These are phyloP conservation scores for Taenioides sp. DNA, from an alignment of 2,797 vertebrate species.

Conservation along the genomic window DNA sequence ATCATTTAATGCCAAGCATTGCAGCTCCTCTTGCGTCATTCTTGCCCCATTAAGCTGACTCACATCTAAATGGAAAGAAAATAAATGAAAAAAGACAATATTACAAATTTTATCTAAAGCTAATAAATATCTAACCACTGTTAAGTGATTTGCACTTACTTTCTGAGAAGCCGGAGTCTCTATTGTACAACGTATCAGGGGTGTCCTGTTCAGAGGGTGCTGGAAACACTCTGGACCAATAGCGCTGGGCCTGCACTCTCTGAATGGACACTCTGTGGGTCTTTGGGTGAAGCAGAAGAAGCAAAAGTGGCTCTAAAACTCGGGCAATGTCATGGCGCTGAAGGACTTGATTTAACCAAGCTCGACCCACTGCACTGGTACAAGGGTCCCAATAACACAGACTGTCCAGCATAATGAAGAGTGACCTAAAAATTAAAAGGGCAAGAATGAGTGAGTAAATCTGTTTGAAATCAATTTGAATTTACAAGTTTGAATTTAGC, in stretches of 20 bases:
- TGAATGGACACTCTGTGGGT: conserved; percentile 97
- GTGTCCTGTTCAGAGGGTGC: conserved; percentile 76
- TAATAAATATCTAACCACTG: neutral
- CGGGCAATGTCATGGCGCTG: conserved; percentile 98
- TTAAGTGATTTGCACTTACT: conserved; percentile 71
- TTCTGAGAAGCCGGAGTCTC: conserved; percentile 82
- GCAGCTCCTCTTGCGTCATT: conserved; percentile 75
- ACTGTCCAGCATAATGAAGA: conserved; percentile 98
- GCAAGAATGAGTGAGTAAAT: neutral
- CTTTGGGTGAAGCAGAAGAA: conserved; percentile 95
- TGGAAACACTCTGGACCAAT: conserved; percentile 82
- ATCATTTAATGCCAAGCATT: conserved; percentile 83
- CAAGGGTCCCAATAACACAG: conserved; percentile 94
- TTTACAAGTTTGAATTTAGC: neutral
- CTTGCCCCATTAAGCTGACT: conserved; percentile 73
- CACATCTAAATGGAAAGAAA: conserved; percentile 67
- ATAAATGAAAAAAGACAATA: neutral
- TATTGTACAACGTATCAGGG: conserved; percentile 71
- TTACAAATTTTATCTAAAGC: neutral
- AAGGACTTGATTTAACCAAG: conserved; percentile 96
- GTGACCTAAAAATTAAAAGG: conserved; percentile 78
- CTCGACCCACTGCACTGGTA: conserved; percentile 92
- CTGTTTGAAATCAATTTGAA: neutral
- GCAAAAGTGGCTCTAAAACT: conserved; percentile 93
- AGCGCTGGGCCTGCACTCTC: conserved; percentile 91